These are phyloP conservation scores for Pseudochirops corinnae DNA, from an alignment of 2,797 vertebrate genomes.

Conservation along the genomic window DNA sequence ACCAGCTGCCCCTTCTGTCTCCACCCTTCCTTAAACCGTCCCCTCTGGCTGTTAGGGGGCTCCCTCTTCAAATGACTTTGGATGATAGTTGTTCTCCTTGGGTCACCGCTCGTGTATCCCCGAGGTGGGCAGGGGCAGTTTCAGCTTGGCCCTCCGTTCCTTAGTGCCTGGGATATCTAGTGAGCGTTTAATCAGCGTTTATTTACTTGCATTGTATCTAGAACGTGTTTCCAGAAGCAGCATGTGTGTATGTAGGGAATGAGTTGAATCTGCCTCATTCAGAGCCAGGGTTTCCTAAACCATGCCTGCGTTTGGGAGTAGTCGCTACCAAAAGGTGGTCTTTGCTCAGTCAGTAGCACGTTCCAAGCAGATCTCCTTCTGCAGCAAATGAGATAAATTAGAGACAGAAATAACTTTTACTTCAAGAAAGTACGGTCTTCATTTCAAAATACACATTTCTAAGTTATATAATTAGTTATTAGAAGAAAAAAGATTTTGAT, in stretches of 20 bases:
- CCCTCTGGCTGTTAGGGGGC: background rate
- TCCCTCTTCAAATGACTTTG: background rate
- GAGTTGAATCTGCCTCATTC: background rate
- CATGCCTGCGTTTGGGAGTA: background rate
- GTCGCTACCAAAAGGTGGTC: background rate
- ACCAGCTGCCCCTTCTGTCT: background rate
- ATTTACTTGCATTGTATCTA: background rate
- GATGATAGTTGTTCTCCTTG: background rate
- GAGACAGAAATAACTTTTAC: background rate
- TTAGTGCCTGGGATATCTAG: background rate
- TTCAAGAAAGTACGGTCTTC: background rate
- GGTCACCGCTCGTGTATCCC: background rate
- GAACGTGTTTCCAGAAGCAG: background rate
- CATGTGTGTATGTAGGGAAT: background rate
- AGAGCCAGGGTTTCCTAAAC: background rate
- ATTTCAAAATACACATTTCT: background rate
- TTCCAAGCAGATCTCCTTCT: background rate
- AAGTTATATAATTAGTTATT: background rate
- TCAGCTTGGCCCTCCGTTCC: background rate
- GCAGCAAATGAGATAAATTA: background rate
- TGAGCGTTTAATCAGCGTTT: background rate
- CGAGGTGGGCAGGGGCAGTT: background rate
- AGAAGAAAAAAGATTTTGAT: background rate
- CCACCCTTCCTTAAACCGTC: background rate
- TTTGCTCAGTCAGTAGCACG: background rate